Evolutionary conservation across 2,797 vertebrate species (phyloP).

Genomic region (Sciurus vulgaris): DNA sequence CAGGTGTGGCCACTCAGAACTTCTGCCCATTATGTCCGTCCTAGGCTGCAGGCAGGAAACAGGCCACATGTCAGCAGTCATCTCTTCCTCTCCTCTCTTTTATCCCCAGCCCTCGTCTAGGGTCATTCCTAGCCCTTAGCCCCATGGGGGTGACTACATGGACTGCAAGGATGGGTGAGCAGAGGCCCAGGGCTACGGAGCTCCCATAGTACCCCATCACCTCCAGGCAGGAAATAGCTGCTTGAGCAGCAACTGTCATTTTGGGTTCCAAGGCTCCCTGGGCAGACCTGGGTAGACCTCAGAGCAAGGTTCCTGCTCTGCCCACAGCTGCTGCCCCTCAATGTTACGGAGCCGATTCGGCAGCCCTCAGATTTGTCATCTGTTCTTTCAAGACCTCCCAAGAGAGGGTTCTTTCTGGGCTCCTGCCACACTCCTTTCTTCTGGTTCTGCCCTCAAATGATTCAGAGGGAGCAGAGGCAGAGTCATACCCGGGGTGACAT

Average conservation of each 20-base stretch:
- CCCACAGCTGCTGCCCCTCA: not conserved
- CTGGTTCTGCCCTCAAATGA: conserved; percentile 4
- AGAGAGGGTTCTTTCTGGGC: not conserved
- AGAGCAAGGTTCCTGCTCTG: not conserved
- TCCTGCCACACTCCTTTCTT: not conserved
- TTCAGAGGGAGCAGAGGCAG: not conserved
- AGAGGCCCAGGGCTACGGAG: not conserved
- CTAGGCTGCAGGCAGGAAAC: not conserved
- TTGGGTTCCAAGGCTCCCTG: not conserved
- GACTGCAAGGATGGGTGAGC: not conserved
- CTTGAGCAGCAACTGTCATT: not conserved
- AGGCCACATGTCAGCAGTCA: accelerated
- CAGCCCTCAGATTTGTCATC: not conserved
- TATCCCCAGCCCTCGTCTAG: not conserved
- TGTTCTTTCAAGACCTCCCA: conserved; percentile 9
- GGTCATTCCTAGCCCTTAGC: not conserved
- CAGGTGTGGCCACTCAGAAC: not conserved
- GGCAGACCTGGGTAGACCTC: not conserved
- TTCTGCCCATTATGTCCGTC: no score
- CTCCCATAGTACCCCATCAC: not conserved
- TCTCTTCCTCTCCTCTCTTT: conserved; percentile 13
- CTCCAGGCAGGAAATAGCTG: not conserved
- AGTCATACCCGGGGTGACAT: not conserved
- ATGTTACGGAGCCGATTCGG: not conserved
- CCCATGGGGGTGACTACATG: not conserved